A percentile compares a stretch with the other conserved stretches of the same genome.
Evolutionary conservation across 2,113 vertebrate genomes (phyloP).

Genomic region (Eurypyga helias): DNA sequence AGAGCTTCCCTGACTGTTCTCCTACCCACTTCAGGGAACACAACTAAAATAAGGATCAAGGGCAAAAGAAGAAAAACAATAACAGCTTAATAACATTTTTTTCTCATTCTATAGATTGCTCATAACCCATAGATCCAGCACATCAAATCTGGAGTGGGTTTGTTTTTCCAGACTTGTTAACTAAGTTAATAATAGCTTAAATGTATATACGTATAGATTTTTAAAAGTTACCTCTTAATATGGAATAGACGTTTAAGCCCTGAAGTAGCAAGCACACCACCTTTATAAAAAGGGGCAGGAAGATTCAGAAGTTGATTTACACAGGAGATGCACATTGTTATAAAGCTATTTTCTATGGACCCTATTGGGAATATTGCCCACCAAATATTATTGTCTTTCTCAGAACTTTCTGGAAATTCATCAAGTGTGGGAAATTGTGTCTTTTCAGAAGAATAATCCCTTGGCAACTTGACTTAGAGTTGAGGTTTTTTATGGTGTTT

Average conservation of each 20-base stretch:
- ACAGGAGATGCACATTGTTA: neutral
- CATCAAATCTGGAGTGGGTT: neutral
- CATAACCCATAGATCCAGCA: neutral
- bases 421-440: neutral
- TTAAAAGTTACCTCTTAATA: neutral
- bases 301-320: neutral
- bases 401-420: neutral
- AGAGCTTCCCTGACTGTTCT: neutral
- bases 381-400: neutral
- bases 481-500: neutral
- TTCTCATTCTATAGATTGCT: neutral
- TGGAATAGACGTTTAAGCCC: neutral
- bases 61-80: neutral
- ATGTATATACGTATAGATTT: accelerated
- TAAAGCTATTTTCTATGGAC: neutral
- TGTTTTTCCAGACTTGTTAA: neutral
- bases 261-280: neutral
- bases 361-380: neutral
- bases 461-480: neutral
- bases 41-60: neutral
- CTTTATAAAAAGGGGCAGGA: neutral
- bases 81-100: neutral
- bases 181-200: neutral
- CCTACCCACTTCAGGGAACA: neutral
- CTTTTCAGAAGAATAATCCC: neutral